Conservation (phyloP, 2,113 vertebrate genomes). For the Steatornis caripensis region DNA sequence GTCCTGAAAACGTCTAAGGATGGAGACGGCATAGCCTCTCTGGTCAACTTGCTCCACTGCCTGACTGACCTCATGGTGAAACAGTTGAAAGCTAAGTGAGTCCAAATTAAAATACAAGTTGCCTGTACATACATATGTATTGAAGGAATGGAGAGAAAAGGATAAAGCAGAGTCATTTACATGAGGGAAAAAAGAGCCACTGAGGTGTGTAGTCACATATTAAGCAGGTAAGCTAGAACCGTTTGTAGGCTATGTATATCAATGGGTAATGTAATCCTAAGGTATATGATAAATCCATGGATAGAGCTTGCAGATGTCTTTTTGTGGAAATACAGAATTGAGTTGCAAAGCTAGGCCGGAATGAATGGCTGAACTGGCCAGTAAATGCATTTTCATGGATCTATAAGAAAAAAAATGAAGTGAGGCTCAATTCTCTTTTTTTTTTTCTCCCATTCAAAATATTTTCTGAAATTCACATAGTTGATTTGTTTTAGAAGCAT, state of each 20-base stretch:
- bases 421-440: neutral
- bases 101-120: neutral
- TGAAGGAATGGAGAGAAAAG: neutral
- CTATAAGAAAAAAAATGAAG: neutral
- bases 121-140: neutral
- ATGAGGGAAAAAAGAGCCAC: neutral
- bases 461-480: neutral
- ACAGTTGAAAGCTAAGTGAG: neutral
- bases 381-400: neutral
- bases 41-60: neutral
- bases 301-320: neutral
- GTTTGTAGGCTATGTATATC: neutral
- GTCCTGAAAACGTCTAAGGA: neutral
- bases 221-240: neutral
- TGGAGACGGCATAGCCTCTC: neutral
- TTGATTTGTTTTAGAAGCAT: neutral
- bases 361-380: neutral
- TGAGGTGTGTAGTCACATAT: neutral
- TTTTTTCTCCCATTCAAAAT: neutral
- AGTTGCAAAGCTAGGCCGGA: neutral
- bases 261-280: neutral
- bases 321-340: neutral
- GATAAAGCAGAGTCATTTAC: neutral
- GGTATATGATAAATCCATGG: neutral
- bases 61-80: neutral